These are phyloP conservation scores for Choreutis nemorana DNA, from an alignment of 2,888 invertebrate species.

Conservation along the genomic window DNA sequence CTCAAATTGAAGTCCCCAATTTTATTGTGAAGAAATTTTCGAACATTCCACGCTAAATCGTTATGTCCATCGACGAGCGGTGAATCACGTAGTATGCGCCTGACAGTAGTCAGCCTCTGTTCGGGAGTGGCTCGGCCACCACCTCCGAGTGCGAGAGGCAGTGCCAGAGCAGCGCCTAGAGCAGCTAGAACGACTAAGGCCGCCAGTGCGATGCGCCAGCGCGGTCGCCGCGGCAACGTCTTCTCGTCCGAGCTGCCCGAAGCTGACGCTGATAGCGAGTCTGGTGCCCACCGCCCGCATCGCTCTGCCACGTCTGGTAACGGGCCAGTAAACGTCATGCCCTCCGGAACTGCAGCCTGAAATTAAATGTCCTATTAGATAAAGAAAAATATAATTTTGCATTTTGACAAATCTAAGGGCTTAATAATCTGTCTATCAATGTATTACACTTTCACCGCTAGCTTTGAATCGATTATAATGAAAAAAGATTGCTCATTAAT, in stretches of 20 bases:
- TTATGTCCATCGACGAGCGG: slow-evolving; percentile 84
- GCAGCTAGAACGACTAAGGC: slow-evolving; percentile 67
- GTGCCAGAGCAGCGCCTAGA: slow-evolving; percentile 64
- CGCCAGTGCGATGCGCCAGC: slow-evolving; percentile 65
- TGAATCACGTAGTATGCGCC: slow-evolving; percentile 71
- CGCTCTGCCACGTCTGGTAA: slow-evolving; percentile 62
- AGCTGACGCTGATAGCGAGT: slow-evolving; percentile 54
- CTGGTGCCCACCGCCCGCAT: slow-evolving; percentile 60
- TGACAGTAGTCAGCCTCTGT: slow-evolving; percentile 71
- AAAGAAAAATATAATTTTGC: not conserved
- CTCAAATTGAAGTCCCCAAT: slow-evolving; percentile 73
- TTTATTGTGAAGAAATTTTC: slow-evolving; percentile 87
- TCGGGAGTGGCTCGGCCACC: slow-evolving; percentile 63
- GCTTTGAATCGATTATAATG: too few species aligned
- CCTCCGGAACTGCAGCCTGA: slow-evolving; percentile 58
- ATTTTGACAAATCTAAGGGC: not conserved
- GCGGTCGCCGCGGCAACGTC: slow-evolving; percentile 57
- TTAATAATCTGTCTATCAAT: not conserved
- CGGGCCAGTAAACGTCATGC: slow-evolving; percentile 59
- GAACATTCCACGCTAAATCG: slow-evolving; percentile 88
- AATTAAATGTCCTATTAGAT: slow-evolving; percentile 18
- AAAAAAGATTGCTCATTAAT: too few species aligned
- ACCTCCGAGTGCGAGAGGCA: slow-evolving; percentile 62
- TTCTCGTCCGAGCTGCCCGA: slow-evolving; percentile 61
- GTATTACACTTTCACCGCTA: too few species aligned